Evolutionary conservation across 2,797 vertebrate genomes (phyloP).

Genomic region (Crocidura indochinensis): DNA sequence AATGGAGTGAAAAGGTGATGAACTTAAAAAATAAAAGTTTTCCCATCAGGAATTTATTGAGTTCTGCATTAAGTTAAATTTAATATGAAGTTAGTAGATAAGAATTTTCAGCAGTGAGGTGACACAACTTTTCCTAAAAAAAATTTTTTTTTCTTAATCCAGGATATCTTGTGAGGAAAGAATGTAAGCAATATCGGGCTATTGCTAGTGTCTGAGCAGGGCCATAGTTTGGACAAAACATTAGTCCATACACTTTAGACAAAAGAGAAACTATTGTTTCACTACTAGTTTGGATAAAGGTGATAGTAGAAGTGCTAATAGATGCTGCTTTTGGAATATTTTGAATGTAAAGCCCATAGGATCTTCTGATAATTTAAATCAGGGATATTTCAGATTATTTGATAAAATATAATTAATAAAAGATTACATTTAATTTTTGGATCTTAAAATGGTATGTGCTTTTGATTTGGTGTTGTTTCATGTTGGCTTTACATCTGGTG

Average conservation of each 20-base stretch:
- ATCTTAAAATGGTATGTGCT: not conserved
- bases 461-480: too few relatives aligned
- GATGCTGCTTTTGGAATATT: slow-evolving; percentile 8
- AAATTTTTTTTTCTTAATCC: too few relatives aligned
- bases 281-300: not conserved
- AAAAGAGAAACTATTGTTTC: too few relatives aligned
- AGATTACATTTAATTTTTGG: slow-evolving; percentile 12
- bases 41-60: not conserved
- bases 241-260: too few relatives aligned
- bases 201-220: not conserved
- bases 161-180: slow-evolving; percentile 1
- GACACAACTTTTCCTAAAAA: too few relatives aligned
- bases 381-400: not conserved
- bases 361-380: slow-evolving; percentile 33
- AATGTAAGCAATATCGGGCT: not conserved
- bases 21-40: not conserved
- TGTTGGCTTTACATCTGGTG: too few relatives aligned
- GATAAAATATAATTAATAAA: slow-evolving; percentile 26
- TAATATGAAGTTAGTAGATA: too few relatives aligned
- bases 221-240: not conserved
- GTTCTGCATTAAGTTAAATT: too few relatives aligned
- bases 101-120: slow-evolving; percentile 7
- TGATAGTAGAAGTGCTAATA: not conserved
- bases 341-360: slow-evolving; percentile 16
- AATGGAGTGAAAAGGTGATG: not conserved